A percentile compares a stretch with the other conserved stretches of the same genome.
These are phyloP conservation scores for Arion vulgaris DNA, from an alignment of 1,140 invertebrate species.

Conservation along the genomic window DNA sequence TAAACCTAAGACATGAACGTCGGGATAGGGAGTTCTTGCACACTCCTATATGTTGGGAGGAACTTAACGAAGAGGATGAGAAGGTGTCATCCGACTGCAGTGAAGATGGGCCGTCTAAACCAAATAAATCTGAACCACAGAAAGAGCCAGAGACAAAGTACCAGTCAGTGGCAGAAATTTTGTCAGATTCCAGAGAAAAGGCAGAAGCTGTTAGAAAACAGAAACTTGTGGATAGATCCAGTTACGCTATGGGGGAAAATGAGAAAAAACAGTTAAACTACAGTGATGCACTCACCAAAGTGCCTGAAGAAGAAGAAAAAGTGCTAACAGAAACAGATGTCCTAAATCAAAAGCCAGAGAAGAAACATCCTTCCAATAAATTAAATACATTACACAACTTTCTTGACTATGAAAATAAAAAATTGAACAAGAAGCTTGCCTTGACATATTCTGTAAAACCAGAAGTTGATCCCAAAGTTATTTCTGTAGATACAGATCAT, in stretches of 20 bases:
- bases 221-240: not conserved
- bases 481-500: not conserved
- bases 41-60: constrained; percentile 23
- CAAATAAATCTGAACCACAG: not conserved
- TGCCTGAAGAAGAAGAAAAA: not conserved
- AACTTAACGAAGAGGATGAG: not conserved
- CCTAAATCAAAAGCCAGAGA: not conserved
- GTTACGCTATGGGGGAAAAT: too few relatives aligned
- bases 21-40: constrained; percentile 30
- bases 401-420: constrained; percentile 7
- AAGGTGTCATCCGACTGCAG: not conserved
- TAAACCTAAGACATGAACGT: constrained; percentile 11
- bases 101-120: constrained; percentile 3
- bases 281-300: not conserved
- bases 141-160: constrained; percentile 11
- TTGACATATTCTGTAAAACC: not conserved
- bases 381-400: not conserved
- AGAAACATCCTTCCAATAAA: constrained; percentile 1
- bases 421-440: not conserved
- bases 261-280: too few relatives aligned
- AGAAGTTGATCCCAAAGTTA: not conserved
- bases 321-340: not conserved
- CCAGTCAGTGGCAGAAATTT: constrained; percentile 35
- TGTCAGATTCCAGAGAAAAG: constrained; percentile 18
- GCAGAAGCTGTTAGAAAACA: not conserved